Evolutionary conservation across 2,797 vertebrate genomes (phyloP), one percentile per base, ranked within the genome.

Genomic region (Xenopus petersii): DNA sequence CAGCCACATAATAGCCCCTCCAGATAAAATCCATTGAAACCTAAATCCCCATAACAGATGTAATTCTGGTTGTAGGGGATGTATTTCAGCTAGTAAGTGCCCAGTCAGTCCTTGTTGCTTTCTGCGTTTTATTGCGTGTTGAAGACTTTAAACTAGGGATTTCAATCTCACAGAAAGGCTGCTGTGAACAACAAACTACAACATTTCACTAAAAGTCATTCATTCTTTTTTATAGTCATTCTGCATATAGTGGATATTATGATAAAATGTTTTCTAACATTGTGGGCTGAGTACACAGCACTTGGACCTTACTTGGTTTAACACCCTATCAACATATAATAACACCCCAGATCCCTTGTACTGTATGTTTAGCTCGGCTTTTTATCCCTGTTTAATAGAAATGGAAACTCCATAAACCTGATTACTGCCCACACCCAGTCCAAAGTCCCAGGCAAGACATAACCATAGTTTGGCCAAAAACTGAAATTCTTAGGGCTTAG

Each of bases 401-500:
- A 59, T 74, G 72, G 76, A 72, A 78, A 74, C 64, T 49, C 55
- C 67, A 68, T 61, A 70, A 79, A 74, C 30, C 62, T 26, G 61
- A 42, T 58, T 63, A 6, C 67, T 70, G 67, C 61, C 77, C 64
- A 74, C 71, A 30, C 71, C 67, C 67, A 61, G 17, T 16, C 11
- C 33, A 47, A 30, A 65, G 51, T 61, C 54, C 63, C 21, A 59
- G 58, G 61, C 61, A 74, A 70, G 47, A 61, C 47, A 12, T 26
- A 30, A 60, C 33, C 30, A 48, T 13, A 63, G 42, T 64, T 46
- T 63, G 65, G 46, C 49, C 73, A 59, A 60, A 70, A 70, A 46
- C 7, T 74, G 55, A 33, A 70, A 66, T 70, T 54, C 66, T 59
- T 2, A 60, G 61, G 67, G 68, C 46, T 79, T 74, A 54, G 36